Evolutionary conservation across 2,113 vertebrate genomes (phyloP).

Genomic region (Myiopsitta monachus): DNA sequence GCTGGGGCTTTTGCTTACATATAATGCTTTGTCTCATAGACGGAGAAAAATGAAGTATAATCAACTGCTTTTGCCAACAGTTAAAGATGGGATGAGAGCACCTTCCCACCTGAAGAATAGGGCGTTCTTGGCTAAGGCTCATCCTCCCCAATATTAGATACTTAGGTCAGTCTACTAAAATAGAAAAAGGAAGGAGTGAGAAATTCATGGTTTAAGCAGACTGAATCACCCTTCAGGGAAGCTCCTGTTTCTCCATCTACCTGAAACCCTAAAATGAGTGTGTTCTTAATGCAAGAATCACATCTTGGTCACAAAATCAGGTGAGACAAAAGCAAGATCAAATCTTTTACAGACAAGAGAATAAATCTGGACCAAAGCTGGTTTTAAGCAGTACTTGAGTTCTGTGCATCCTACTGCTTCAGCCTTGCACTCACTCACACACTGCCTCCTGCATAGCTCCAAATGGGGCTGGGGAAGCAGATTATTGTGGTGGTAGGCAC

Average conservation of each 20-base stretch:
- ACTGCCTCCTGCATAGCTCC: rapidly evolving
- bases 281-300: background rate
- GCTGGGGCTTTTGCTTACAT: background rate
- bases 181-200: background rate
- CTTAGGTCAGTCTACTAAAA: background rate
- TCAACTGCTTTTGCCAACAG: background rate
- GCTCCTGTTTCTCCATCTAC: background rate
- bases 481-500: rapidly evolving
- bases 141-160: background rate
- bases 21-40: background rate
- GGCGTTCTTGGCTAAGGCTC: background rate
- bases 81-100: background rate
- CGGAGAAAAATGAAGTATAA: background rate
- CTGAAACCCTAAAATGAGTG: background rate
- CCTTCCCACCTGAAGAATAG: background rate
- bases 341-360: background rate
- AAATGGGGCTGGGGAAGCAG: background rate
- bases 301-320: background rate
- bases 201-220: background rate
- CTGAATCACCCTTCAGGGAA: background rate
- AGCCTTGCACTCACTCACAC: rapidly evolving
- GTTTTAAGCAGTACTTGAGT: background rate
- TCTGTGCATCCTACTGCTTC: background rate
- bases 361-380: background rate
- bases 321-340: background rate